Base-by-base conservation (phyloP, 2,113 vertebrate genomes). In the Callopanchax toddi region DNA sequence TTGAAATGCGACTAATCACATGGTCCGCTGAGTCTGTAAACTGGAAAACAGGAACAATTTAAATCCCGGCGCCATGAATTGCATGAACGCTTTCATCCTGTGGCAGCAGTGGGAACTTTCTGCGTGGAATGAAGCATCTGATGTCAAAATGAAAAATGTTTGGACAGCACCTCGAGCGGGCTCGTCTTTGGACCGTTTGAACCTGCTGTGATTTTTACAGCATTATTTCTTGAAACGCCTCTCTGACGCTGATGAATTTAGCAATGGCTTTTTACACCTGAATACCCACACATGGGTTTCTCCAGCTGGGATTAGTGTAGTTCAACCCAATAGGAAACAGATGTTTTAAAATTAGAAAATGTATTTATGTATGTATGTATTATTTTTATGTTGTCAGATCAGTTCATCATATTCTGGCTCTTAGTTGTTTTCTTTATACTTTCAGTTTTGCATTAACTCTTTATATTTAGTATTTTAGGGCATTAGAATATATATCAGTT, bases 181-280 rank as follows among this genome's bases (percentile, higher is more conserved):
- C 54, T 32, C 53, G 45, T 59, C 54, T 25, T 44, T 74, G 60
- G 70, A 66, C 71, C 71, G 79, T 60, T 73, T 78, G 78, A 71
- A 75, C 88, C 65, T 74, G 59, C 87, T 81, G 74, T 43, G 66
- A 26, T 68, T 78, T n/a, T 50, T 44, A 56, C 69, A 37, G 23
- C 55, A 49, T 23, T 16, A 56, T 57, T 59, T 70, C 32, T 32
- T 67, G 26, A 57, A 64, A 68, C 6, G 5, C 46, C 39, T 54
- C 53, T 37, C 48, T 20, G n/a, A n/a, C n/a, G n/a, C 37, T 48
- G 45, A 57, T 29, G 11, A 39, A 55, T n/a, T n/a, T n/a, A n/a
- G n/a, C n/a, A n/a, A n/a, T n/a, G n/a, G n/a, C n/a, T n/a, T n/a
- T 56, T 75, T 36, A 48, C 34, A 46, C 51, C 36, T 55, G 25